Evolutionary conservation across 2,113 vertebrate genomes (phyloP), one percentile per base, ranked within the genome.

Genomic region (Mesembrinibis cayennensis): DNA sequence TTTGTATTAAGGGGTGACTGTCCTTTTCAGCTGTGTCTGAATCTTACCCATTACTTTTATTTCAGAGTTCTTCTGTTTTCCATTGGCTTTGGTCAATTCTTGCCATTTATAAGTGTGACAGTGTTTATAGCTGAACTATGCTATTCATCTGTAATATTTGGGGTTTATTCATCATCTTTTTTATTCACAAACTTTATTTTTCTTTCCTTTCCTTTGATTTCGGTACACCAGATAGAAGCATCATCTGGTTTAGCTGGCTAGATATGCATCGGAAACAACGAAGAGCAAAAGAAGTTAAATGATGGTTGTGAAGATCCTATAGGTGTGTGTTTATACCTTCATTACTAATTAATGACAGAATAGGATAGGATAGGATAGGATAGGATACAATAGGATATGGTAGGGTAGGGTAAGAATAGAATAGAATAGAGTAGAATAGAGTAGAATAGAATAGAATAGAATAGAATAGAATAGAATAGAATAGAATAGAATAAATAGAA

Each of bases 341-440:
- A 72, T 40, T 65, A 25, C 5, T 55, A 38, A 38, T 58, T n/a
- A 45, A 36, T 25, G 29, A 61, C 14, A 26, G 52, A 8, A 47
- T 8, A 17, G 29, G 12, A 10, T 18, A 32, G 56, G 5, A 7
- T 16, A 29, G 40, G 12, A 15, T 10, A 22, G 21, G 10, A 4
- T 12, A 21, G 32, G 1, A 13, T 6, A 11, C 30, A 2, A 7
- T 4, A 11, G 18, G 2, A 10, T 3, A 16, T 22, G 7, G 7
- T 4, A 12, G 49, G 6, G 8, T 12, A 8, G n/a, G 7, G 25
- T 3, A 13, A 13, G 38, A 20, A 10, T 3, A 21, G n/a, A 65
- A 7, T 4, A 19, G 22, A 34, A 11, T 2, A 42, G 11, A 21
- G 29, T 3, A 21, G 36, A 32, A 53, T 6, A 5, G 38, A 34